Percentiles rank a stretch among this genome's conserved stretches.
Conservation (phyloP, 2,797 vertebrate species). For the Neostethus bicornis region DNA sequence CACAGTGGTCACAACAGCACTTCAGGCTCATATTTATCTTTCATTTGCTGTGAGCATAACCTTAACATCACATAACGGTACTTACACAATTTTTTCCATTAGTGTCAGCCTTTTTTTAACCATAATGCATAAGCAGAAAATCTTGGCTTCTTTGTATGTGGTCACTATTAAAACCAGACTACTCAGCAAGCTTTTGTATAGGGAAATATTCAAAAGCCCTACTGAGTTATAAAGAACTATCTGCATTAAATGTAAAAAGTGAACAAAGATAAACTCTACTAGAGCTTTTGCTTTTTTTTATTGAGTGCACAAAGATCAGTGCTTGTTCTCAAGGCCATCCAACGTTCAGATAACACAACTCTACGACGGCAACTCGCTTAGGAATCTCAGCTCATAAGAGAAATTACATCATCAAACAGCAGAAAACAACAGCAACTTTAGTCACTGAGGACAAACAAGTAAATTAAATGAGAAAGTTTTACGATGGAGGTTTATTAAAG, state of each 20-base stretch:
- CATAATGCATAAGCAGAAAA: slow-evolving; percentile 31
- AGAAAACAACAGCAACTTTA: slow-evolving; percentile 35
- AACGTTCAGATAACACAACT: slow-evolving; percentile 27
- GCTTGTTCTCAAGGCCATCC: slow-evolving; percentile 13
- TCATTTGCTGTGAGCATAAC: slow-evolving; percentile 38
- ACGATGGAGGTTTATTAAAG: slow-evolving; percentile 7
- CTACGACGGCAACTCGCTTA: slow-evolving; percentile 32
- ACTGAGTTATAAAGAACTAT: slow-evolving; percentile 5
- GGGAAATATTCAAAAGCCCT: slow-evolving; percentile 23
- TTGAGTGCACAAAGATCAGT: slow-evolving; percentile 60
- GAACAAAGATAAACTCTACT: slow-evolving; percentile 39
- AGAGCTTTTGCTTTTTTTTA: slow-evolving; percentile 56
- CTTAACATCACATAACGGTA: slow-evolving; percentile 53
- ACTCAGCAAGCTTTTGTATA: slow-evolving; percentile 2
- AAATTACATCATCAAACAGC: slow-evolving; percentile 50
- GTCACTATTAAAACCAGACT: slow-evolving; percentile 19
- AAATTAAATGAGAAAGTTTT: slow-evolving; percentile 22
- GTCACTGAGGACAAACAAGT: slow-evolving; percentile 32
- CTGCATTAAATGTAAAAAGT: slow-evolving; percentile 36
- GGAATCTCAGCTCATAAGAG: slow-evolving; percentile 45
- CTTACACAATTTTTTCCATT: slow-evolving; percentile 51
- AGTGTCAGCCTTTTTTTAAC: slow-evolving; percentile 35
- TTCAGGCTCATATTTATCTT: slow-evolving; percentile 54
- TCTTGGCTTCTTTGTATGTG: slow-evolving; percentile 18
- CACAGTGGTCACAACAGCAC: slow-evolving; percentile 57